Conservation (phyloP, 2,888 invertebrate genomes). For the Nemurella pictetii region DNA sequence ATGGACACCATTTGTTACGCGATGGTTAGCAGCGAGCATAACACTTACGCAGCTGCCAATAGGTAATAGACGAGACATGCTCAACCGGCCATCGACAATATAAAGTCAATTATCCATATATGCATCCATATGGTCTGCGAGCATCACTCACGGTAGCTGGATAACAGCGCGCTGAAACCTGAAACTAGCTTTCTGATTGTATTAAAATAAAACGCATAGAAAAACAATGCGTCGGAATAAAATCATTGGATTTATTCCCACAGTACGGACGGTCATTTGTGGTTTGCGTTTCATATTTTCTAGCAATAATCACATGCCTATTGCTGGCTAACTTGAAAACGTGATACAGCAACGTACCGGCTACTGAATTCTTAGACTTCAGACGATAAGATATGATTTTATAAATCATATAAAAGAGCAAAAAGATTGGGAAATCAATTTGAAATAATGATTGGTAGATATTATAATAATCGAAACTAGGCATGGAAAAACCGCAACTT, state of each 20-base stretch:
- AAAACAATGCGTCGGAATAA: conserved; percentile 19
- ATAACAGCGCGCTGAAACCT: background rate
- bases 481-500: background rate
- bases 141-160: background rate
- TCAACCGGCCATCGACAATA: background rate
- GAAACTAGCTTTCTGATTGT: background rate
- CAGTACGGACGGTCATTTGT: conserved; percentile 21
- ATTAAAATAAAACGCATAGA: background rate
- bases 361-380: background rate
- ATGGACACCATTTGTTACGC: background rate
- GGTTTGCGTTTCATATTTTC: background rate
- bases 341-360: background rate
- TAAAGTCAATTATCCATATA: too few species aligned
- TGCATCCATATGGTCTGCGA: background rate
- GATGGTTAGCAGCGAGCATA: conserved; percentile 17
- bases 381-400: conserved; percentile 7
- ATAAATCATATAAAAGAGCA: conserved; percentile 17
- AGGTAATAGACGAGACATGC: conserved; percentile 21
- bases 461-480: conserved; percentile 1
- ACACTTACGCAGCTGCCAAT: background rate
- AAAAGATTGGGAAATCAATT: conserved; percentile 29
- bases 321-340: background rate
- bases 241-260: conserved; percentile 17
- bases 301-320: conserved; percentile 2
- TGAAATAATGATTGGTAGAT: conserved; percentile 18